phyloP scores from a whole-genome alignment of 2,797 vertebrate genomes.

The Myripristis jacobus region DNA sequence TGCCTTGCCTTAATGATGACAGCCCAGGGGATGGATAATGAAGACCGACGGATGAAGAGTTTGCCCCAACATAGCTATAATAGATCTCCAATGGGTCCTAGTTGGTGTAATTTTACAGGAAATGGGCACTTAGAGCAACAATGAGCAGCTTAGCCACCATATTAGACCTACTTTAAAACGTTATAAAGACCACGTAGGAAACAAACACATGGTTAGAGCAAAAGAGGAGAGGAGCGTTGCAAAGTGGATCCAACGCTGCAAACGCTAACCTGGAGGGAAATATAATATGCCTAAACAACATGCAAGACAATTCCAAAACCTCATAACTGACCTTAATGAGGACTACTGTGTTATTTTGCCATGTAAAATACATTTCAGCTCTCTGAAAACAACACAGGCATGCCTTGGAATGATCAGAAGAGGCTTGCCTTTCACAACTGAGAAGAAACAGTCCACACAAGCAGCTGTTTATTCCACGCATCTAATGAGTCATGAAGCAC shows the following conservation, averaged over 20 bases:
- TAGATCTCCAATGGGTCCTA: constrained; percentile 49
- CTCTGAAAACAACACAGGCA: no score
- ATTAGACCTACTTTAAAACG: neutral
- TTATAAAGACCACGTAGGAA: neutral
- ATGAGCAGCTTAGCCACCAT: constrained; percentile 18
- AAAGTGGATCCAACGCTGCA: neutral
- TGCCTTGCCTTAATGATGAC: constrained; percentile 73
- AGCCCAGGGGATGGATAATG: constrained; percentile 72
- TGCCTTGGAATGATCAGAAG: no score
- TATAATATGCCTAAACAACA: neutral
- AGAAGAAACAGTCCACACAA: no score
- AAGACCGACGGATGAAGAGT: constrained; percentile 63
- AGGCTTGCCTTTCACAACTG: no score
- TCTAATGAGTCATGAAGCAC: no score
- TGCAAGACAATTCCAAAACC: neutral
- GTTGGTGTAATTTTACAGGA: constrained; percentile 22
- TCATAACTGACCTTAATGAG: no score
- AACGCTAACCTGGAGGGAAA: no score
- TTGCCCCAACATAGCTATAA: constrained; percentile 48
- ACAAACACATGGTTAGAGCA: neutral
- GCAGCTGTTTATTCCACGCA: no score
- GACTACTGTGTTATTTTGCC: no score
- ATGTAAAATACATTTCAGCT: no score
- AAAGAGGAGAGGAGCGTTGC: neutral
- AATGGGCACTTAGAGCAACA: constrained; percentile 22